Evolutionary conservation across 1,140 invertebrate genomes (phyloP).

Genomic region (Calliopsis andreniformis): DNA sequence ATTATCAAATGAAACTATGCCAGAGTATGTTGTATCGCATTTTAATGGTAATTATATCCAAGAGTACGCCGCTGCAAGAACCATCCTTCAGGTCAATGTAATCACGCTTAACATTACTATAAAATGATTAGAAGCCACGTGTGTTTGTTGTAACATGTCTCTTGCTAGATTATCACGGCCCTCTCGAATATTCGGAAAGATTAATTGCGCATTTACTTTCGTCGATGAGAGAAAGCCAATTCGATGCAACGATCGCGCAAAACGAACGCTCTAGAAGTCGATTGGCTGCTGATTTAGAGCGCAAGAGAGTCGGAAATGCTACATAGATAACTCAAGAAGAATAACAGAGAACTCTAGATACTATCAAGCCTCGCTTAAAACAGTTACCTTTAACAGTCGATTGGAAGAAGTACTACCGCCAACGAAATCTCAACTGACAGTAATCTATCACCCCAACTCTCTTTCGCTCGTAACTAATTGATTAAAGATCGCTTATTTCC

Average conservation of each 20-base stretch:
- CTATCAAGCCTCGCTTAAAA: background rate
- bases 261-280: slow-evolving; percentile 29
- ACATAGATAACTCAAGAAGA: background rate
- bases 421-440: background rate
- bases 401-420: background rate
- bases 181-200: slow-evolving; percentile 34
- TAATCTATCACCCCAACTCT: slow-evolving; percentile 34
- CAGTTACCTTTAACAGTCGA: background rate
- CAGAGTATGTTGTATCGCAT: slow-evolving; percentile 63
- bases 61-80: slow-evolving; percentile 58
- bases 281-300: slow-evolving; percentile 36
- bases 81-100: slow-evolving; percentile 7
- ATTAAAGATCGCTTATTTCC: slow-evolving; percentile 30
- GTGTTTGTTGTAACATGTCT: slow-evolving; percentile 34
- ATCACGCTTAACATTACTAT: slow-evolving; percentile 56
- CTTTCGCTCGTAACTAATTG: slow-evolving; percentile 40
- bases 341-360: background rate
- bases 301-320: slow-evolving; percentile 55
- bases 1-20: slow-evolving; percentile 39
- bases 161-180: slow-evolving; percentile 17
- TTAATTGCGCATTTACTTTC: slow-evolving; percentile 67
- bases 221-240: slow-evolving; percentile 68
- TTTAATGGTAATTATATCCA: slow-evolving; percentile 65
- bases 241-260: slow-evolving; percentile 41
- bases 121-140: slow-evolving; percentile 65